Evolutionary conservation across 2,113 vertebrate genomes (phyloP).

Genomic region (Oenanthe oenanthe): DNA sequence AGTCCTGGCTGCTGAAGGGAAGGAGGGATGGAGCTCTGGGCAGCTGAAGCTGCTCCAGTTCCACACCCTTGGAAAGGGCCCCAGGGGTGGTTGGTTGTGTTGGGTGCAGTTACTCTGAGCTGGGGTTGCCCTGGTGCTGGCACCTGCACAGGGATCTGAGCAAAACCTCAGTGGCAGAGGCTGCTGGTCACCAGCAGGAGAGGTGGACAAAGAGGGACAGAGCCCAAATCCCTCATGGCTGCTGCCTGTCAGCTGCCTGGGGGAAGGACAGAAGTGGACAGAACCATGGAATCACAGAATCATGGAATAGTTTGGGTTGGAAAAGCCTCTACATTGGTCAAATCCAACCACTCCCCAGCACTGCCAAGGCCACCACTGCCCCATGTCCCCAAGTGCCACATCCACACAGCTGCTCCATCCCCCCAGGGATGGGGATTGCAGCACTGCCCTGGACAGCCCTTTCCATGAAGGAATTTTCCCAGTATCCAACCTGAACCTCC

Average conservation of each 20-base stretch:
- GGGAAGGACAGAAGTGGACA: not conserved
- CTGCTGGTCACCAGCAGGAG: not conserved
- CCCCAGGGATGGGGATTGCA: not conserved
- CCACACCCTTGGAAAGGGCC: not conserved
- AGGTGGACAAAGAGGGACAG: not conserved
- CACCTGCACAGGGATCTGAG: fast-evolving
- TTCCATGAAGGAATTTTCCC: not conserved
- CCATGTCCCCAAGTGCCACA: not conserved
- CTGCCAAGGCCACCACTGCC: not conserved
- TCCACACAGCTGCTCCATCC: not conserved
- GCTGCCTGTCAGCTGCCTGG: not conserved
- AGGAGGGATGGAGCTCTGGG: not conserved
- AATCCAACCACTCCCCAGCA: not conserved
- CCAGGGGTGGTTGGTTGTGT: fast-evolving
- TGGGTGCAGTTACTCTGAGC: fast-evolving
- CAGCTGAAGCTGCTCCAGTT: not conserved
- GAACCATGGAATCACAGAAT: not conserved
- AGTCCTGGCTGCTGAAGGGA: not conserved
- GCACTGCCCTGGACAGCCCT: not conserved
- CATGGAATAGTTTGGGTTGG: not conserved
- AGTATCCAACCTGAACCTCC: not conserved
- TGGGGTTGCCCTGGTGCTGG: not conserved
- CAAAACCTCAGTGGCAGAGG: fast-evolving
- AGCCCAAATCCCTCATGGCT: not conserved
- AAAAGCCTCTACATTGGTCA: not conserved